Evolutionary conservation across 1,140 invertebrate species (phyloP), one percentile per base, ranked within the genome.

Genomic region (Bilobella aurantiaca): DNA sequence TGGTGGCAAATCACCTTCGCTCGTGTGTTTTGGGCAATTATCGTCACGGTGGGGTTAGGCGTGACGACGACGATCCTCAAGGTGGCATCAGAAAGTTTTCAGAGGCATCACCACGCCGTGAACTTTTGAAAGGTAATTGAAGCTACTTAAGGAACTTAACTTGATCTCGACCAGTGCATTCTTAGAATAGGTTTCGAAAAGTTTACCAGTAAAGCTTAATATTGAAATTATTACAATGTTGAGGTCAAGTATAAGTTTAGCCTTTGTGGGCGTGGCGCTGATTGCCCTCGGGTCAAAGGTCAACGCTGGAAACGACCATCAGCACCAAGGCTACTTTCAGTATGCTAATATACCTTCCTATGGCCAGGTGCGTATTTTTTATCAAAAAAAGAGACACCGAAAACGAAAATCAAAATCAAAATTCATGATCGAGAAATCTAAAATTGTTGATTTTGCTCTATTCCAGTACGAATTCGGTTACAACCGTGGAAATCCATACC

Each of bases 401-500:
- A n/a, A n/a, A n/a, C n/a, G n/a, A n/a, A n/a, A n/a, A n/a, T n/a
- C n/a, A n/a, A n/a, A n/a, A n/a, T n/a, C n/a, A n/a, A n/a, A n/a
- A n/a, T n/a, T n/a, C n/a, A n/a, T n/a, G n/a, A n/a, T n/a, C n/a
- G n/a, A n/a, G n/a, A n/a, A 12, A 61, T 37, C 2, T 61, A 2
- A 31, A 53, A 18, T 53, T 14, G 14, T 23, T 53, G 5, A 53
- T 5, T 53, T 23, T 32, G 2, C 16, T 61, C 12, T 34, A 5
- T 21, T 73, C 28, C 73, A 75, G 32, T 78, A 77, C 63, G 77
- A 78, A 66, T 77, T 77, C 60, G 77, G 77, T 18, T 69, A 69
- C 66, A 73, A 75, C 27, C 61, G 75, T 56, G 77, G 77, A 56
- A 78, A 78, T 66, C 73, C 72, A n/a, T 62, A 74, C 37, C 76